These are phyloP conservation scores for Diabrotica virgifera DNA, from an alignment of 1,140 invertebrate species.

Conservation along the genomic window DNA sequence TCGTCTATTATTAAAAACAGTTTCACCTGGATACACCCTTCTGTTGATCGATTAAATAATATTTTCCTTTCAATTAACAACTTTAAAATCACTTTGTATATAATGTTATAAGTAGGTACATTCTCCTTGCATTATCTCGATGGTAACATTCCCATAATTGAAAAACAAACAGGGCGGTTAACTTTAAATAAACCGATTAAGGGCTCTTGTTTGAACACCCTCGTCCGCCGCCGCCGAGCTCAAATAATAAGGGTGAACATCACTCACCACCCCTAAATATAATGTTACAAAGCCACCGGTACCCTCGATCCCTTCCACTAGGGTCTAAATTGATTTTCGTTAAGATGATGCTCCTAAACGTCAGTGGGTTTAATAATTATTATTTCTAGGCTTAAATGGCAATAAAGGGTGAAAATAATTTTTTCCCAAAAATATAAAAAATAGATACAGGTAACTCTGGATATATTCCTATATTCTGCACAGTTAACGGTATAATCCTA, in stretches of 20 bases:
- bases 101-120: background rate
- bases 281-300: conserved; percentile 32
- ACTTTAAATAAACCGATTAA: conserved; percentile 21
- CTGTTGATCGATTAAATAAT: no score
- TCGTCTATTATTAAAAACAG: no score
- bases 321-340: conserved; percentile 2
- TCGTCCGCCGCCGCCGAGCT: conserved; percentile 15
- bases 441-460: no score
- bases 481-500: no score
- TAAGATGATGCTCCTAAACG: background rate
- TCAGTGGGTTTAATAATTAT: no score
- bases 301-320: background rate
- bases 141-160: conserved; percentile 25
- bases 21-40: no score
- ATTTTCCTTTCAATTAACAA: no score
- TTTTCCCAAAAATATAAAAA: no score
- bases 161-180: conserved; percentile 27
- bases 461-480: no score
- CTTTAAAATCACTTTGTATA: no score
- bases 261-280: conserved; percentile 27
- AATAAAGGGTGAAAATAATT: no score
- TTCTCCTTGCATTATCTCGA: conserved; percentile 3
- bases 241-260: conserved; percentile 20
- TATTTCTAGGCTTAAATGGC: no score
- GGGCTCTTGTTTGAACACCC: conserved; percentile 24